A percentile compares a stretch with the other conserved stretches of the same genome.
Conservation (phyloP, 1,140 invertebrate species). For the Zaprionus ghesquierei region DNA sequence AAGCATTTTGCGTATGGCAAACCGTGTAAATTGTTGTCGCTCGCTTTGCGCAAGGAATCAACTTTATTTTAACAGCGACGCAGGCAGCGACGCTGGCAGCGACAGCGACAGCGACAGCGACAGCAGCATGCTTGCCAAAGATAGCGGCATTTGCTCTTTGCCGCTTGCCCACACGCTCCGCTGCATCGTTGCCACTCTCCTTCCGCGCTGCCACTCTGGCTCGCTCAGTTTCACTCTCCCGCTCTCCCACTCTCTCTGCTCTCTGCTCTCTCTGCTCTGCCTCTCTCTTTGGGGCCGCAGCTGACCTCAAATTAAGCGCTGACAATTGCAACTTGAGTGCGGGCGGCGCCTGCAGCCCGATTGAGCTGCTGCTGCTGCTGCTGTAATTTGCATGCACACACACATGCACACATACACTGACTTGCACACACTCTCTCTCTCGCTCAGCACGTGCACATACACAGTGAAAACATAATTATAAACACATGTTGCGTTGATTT, state of each 20-base stretch:
- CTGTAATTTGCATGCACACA: constrained; percentile 62
- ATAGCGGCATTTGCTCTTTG: neutral
- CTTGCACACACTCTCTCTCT: neutral
- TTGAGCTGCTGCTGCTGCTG: constrained; percentile 1
- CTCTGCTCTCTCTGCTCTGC: neutral
- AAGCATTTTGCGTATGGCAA: constrained; percentile 76
- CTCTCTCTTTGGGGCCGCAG: neutral
- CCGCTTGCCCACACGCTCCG: neutral
- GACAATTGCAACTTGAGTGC: constrained; percentile 66
- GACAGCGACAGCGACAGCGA: neutral
- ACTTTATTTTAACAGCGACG: constrained; percentile 9
- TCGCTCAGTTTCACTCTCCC: neutral
- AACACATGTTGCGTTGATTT: constrained; percentile 64
- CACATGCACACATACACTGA: constrained; percentile 13
- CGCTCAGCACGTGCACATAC: constrained; percentile 31
- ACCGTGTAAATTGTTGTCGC: constrained; percentile 70
- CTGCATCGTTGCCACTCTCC: neutral
- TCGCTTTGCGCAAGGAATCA: neutral
- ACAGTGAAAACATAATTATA: constrained; percentile 75
- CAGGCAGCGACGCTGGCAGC: neutral
- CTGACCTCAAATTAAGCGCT: constrained; percentile 68
- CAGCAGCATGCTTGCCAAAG: neutral
- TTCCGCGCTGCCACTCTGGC: neutral
- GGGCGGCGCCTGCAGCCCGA: constrained; percentile 26
- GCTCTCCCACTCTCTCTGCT: neutral